A percentile compares a stretch with the other conserved stretches of the same genome.
Conservation (phyloP, 2,888 invertebrate species). For the Herminia tarsipennalis region DNA sequence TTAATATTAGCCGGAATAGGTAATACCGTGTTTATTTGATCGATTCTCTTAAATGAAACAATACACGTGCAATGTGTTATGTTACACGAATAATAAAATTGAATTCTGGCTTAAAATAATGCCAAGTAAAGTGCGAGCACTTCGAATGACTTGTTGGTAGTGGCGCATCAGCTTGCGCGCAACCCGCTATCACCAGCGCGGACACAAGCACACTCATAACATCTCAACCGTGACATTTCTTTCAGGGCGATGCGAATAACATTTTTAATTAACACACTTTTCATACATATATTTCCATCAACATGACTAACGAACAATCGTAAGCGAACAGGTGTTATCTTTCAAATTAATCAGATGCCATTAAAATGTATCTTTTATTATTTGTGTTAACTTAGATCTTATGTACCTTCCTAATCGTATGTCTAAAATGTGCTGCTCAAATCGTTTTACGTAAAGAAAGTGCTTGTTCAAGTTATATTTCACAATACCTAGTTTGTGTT, state of each 20-base stretch:
- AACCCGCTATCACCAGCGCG: slow-evolving; percentile 44
- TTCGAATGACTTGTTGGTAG: slow-evolving; percentile 57
- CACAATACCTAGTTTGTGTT: no score
- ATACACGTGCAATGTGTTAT: no score
- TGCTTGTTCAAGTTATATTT: no score
- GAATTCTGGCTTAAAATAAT: slow-evolving; percentile 17
- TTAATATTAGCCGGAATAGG: slow-evolving; percentile 7
- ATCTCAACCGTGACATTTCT: slow-evolving; percentile 78
- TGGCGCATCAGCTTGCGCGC: slow-evolving; percentile 45
- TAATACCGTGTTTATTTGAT: no score
- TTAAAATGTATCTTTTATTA: slow-evolving; percentile 3
- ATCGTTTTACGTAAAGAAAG: no score
- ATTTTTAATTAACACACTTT: slow-evolving; percentile 68
- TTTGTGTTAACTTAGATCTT: no score
- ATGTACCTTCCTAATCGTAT: no score
- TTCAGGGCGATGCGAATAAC: slow-evolving; percentile 66
- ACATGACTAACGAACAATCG: slow-evolving; percentile 12
- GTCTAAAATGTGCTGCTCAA: no score
- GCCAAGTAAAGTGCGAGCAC: slow-evolving; percentile 52
- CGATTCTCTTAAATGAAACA: no score
- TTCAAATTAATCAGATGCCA: slow-evolving; percentile 24
- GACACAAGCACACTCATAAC: slow-evolving; percentile 54
- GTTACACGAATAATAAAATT: not conserved
- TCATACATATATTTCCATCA: slow-evolving; percentile 24
- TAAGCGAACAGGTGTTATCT: slow-evolving; percentile 33